phyloP scores from a whole-genome alignment of 2,113 vertebrate species.

The Morone saxatilis region DNA sequence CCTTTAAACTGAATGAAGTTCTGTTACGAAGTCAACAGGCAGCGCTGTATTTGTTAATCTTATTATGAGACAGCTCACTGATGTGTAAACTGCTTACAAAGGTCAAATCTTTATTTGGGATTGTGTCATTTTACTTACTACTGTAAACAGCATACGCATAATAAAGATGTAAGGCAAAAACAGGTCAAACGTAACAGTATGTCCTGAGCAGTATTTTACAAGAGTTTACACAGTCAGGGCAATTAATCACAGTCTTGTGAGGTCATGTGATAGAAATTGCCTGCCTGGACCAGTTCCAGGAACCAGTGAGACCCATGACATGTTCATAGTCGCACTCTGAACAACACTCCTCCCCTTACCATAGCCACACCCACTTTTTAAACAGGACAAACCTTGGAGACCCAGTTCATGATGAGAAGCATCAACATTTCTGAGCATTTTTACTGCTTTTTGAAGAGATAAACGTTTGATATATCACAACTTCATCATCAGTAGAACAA shows the following conservation, averaged over 20 bases:
- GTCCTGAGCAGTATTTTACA: neutral
- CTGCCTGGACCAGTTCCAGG: slow-evolving; percentile 26
- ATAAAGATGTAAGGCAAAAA: neutral
- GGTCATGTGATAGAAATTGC: slow-evolving; percentile 66
- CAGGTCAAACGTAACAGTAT: neutral
- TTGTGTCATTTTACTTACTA: neutral
- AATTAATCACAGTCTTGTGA: slow-evolving; percentile 41
- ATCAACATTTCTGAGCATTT: too few species aligned
- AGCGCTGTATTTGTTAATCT: neutral
- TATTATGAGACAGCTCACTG: neutral
- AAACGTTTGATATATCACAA: too few species aligned
- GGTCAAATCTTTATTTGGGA: neutral
- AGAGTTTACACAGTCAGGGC: neutral
- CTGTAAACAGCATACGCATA: neutral
- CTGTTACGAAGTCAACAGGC: too few species aligned
- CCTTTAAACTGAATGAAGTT: neutral
- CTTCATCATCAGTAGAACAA: too few species aligned
- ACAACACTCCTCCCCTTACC: neutral
- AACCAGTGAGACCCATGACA: slow-evolving; percentile 42
- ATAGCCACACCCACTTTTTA: too few species aligned
- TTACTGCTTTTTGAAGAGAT: too few species aligned
- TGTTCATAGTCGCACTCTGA: neutral
- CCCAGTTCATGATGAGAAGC: too few species aligned
- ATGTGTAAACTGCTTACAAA: neutral
- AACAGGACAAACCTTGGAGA: neutral